Base-by-base conservation (phyloP, 2,888 invertebrate genomes). In the Aleiodes testaceus region DNA sequence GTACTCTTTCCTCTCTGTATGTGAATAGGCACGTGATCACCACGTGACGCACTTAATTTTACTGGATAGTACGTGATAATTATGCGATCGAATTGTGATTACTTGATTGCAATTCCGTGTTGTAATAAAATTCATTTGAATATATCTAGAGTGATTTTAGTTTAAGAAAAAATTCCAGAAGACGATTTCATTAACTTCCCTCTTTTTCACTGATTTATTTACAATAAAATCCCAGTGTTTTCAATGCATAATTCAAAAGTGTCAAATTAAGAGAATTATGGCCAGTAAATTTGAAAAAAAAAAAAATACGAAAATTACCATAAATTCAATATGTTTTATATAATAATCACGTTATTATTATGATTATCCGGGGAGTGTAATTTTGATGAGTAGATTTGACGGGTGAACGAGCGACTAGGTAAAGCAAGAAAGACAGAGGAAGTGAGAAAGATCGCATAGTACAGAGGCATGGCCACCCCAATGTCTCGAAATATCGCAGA, bases 401-500 rank as follows among this genome's bases (percentile, higher is more conserved):
- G 55, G 52, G 61, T 65, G 59, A 70, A 50, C 30, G 45, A 59
- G 59, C 61, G 47, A 63, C 42, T 14, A 36, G 36, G 68, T 52
- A 52, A 55, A 47, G 55, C 63, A 61, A 52, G 66, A 66, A 68
- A 70, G 47, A 66, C 65, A 72, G 70, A 66, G 72, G 61, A 55
- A 55, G 55, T 72, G 70, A 45, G 59, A 47, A 64, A 52, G 66
- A 47, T 72, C 53, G 68, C 47, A 68, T 66, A 59, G 63, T 55
- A 69, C 30, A 42, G 3, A 52, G 16, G 44, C 65, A 52, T 61
- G 71, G 36, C 70, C 63, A 68, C 61, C 61, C 59, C 65, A 59
- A 64, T 72, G 75, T 80, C 81, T 81, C 82, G 78, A 86, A 86
- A 86, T 86, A 86, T 82, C 86, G 81, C 82, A 83, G 83, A 83